Conservation (phyloP, 2,888 invertebrate species). For the Polyommatus icarus region DNA sequence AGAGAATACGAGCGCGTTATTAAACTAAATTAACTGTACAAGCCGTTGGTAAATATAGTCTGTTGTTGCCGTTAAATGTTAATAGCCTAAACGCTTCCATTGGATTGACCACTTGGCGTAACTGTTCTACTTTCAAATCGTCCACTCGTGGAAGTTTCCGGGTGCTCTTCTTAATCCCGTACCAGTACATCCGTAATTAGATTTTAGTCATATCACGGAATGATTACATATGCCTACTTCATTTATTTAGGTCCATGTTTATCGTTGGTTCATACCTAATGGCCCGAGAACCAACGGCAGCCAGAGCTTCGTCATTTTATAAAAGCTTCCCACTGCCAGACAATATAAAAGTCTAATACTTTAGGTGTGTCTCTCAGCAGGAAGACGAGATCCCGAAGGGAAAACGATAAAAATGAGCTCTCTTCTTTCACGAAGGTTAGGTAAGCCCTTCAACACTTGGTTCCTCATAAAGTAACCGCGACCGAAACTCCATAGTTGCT, state of each 20-base stretch:
- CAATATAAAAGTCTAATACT: too few relatives aligned
- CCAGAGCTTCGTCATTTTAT: too few relatives aligned
- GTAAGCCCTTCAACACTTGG: too few relatives aligned
- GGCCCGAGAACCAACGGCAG: background rate
- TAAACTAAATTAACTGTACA: background rate
- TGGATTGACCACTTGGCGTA: background rate
- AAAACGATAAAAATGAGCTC: too few relatives aligned
- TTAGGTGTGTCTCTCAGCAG: too few relatives aligned
- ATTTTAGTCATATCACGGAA: background rate
- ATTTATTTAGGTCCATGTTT: background rate
- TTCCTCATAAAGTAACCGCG: too few relatives aligned
- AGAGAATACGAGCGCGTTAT: background rate
- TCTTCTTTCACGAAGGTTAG: too few relatives aligned
- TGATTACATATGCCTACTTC: background rate
- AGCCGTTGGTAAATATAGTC: conserved; percentile 15
- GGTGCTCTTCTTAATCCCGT: background rate
- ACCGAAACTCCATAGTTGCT: too few relatives aligned
- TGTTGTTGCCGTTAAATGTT: background rate
- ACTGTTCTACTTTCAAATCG: conserved; percentile 11
- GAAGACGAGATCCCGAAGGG: too few relatives aligned
- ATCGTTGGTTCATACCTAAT: background rate
- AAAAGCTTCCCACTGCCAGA: too few relatives aligned
- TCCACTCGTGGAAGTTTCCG: background rate
- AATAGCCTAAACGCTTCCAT: background rate
- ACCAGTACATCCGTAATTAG: conserved; percentile 4